A percentile compares a stretch with the other conserved stretches of the same genome.
Conservation (phyloP, 1,140 invertebrate genomes). For the Drosophila kurseongensis region DNA sequence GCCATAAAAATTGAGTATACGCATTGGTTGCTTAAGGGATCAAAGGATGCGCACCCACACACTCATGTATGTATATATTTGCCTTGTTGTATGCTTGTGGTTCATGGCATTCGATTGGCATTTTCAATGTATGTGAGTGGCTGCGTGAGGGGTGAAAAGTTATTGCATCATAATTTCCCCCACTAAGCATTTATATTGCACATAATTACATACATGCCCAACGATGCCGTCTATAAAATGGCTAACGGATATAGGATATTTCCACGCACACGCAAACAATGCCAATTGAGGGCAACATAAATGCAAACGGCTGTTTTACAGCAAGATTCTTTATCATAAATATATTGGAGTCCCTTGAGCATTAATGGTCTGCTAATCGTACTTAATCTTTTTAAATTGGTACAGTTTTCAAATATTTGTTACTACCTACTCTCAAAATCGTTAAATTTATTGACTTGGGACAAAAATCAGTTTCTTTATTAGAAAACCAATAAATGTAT, state of each 20-base stretch:
- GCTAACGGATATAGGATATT: conserved; percentile 35
- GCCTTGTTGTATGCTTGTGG: conserved; percentile 9
- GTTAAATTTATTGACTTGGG: no score
- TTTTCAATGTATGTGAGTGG: conserved; percentile 65
- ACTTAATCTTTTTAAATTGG: not conserved
- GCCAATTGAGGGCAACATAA: conserved; percentile 32
- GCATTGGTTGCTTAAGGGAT: conserved; percentile 76
- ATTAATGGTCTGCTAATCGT: not conserved
- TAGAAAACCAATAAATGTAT: no score
- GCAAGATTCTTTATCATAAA: not conserved
- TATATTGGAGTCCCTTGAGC: not conserved
- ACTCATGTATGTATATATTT: conserved; percentile 10
- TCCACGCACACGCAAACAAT: conserved; percentile 35
- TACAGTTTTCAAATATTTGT: not conserved
- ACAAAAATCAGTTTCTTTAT: no score
- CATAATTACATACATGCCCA: conserved; percentile 58
- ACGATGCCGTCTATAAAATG: conserved; percentile 34
- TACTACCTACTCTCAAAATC: no score
- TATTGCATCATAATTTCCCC: conserved; percentile 67
- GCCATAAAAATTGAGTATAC: conserved; percentile 80
- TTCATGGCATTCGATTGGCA: conserved; percentile 42
- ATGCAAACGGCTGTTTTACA: not conserved
- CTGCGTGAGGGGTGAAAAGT: conserved; percentile 44
- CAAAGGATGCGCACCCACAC: conserved; percentile 40
- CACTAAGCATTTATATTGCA: conserved; percentile 64